Percentiles rank a stretch among this genome's conserved stretches.
phyloP scores from a whole-genome alignment of 2,888 invertebrate species.

The Meiosimyza decipiens region DNA sequence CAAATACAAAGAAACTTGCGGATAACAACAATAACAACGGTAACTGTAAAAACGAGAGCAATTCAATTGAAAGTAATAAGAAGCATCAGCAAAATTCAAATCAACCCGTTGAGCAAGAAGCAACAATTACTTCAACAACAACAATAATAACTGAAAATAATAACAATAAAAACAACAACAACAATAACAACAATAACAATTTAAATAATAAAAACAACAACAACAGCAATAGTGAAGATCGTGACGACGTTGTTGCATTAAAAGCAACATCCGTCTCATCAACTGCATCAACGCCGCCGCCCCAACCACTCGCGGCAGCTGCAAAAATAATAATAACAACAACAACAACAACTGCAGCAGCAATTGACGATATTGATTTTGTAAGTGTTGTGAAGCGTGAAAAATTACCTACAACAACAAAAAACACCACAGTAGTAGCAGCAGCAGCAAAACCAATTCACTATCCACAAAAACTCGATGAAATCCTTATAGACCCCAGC shows the following conservation, averaged over 20 bases:
- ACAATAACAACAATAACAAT: conserved; percentile 38
- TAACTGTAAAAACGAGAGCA: conserved; percentile 39
- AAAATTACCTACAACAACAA: conserved; percentile 37
- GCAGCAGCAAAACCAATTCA: conserved; percentile 35
- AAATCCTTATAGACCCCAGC: conserved; percentile 3
- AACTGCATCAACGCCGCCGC: conserved; percentile 29
- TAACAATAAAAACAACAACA: conserved; percentile 39
- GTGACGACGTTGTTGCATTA: conserved; percentile 6
- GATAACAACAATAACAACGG: conserved; percentile 47
- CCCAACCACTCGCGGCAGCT: conserved; percentile 27
- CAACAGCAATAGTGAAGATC: conserved; percentile 8
- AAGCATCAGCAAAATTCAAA: conserved; percentile 18
- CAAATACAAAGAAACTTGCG: conserved; percentile 56
- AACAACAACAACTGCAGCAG: conserved; percentile 28
- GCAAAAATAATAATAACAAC: conserved; percentile 20
- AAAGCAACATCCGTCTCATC: conserved; percentile 24
- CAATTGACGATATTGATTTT: conserved; percentile 13
- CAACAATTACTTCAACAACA: conserved; percentile 37
- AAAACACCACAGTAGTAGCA: conserved; percentile 15
- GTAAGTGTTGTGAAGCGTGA: not conserved
- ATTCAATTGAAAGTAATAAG: conserved; percentile 36
- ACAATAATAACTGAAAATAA: conserved; percentile 43
- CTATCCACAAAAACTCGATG: conserved; percentile 20
- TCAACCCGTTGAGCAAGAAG: conserved; percentile 26
- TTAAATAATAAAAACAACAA: conserved; percentile 30